Conservation (phyloP, 2,888 invertebrate genomes). For the Fissipunctia ypsillon region DNA sequence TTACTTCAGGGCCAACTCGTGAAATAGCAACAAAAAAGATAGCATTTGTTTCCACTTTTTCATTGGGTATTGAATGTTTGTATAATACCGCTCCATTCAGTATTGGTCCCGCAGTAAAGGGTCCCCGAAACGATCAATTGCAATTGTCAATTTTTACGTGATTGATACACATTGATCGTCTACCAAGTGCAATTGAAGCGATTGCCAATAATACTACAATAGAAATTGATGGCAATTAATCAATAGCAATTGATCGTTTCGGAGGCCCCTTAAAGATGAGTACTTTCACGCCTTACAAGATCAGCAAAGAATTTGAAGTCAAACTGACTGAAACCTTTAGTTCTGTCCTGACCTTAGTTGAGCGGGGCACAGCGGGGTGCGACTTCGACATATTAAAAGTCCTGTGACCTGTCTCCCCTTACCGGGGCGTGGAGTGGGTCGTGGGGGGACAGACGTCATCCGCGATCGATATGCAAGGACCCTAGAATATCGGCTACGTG, state of each 20-base stretch:
- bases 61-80: no score
- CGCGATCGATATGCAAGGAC: constrained; percentile 75
- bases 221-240: no score
- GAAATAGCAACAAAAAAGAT: background rate
- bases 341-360: background rate
- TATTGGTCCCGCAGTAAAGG: no score
- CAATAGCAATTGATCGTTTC: no score
- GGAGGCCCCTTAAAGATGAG: no score
- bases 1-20: background rate
- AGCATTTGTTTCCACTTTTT: background rate
- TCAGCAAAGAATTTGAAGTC: background rate
- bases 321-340: background rate
- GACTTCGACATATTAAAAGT: constrained; percentile 42
- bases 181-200: no score
- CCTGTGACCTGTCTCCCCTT: constrained; percentile 44
- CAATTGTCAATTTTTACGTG: no score
- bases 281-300: background rate
- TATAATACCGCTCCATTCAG: background rate
- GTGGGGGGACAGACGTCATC: constrained; percentile 66
- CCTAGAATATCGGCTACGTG: constrained; percentile 49
- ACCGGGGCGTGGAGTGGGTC: constrained; percentile 28
- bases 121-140: no score
- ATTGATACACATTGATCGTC: no score
- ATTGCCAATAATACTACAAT: no score
- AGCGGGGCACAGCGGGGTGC: constrained; percentile 14